Base-by-base conservation (phyloP, 92 coral and sea anemone species). In the Phenganax stokvisi region DNA sequence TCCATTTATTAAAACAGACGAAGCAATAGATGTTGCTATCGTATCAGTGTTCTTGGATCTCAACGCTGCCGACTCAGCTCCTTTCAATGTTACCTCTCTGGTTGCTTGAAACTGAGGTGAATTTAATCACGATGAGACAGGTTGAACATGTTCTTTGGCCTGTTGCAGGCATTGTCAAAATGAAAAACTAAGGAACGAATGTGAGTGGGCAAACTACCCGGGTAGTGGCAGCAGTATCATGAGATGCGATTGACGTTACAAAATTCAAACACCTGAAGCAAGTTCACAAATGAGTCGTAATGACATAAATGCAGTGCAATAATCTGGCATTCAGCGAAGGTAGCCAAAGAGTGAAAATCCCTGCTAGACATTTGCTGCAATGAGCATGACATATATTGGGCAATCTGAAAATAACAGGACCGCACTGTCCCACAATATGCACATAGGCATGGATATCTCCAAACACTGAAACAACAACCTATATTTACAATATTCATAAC, bases 141-240 rank as follows among this genome's bases (percentile, higher is more conserved):
- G 30, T 37, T 62, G 6, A 4, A 1, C 68, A 37, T 7, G 68
- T 62, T n/a, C 68, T 62, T 15, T 6, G 68, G 6, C 68, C 27
- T 25, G 68, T 62, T 62, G 68, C 68, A n/a, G 68, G 68, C 68
- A 62, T 62, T 62, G 16, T n/a, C 7, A 13, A 62, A 62, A 62
- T 37, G 5, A 3, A 28, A 62, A 62, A 16, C 68, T 59, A 59
- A 12, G 17, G 6, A 15, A 9, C 6, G 6, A 15, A 59, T 59
- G 17, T 12, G 13, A 5, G 65, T 5, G 17, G 65, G 65, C 17
- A 59, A 59, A 59, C 3, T 59, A 27, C 25, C 25, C 25, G 25
- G 25, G 25, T 20, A 20, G 25, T 20, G 25, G 25, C 25, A 20
- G 25, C 25, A 9, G 6, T 12, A 59, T 3, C 65, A 5, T 16